Conservation (phyloP, 2,113 vertebrate genomes). For the Petrocephalus microphthalmus region DNA sequence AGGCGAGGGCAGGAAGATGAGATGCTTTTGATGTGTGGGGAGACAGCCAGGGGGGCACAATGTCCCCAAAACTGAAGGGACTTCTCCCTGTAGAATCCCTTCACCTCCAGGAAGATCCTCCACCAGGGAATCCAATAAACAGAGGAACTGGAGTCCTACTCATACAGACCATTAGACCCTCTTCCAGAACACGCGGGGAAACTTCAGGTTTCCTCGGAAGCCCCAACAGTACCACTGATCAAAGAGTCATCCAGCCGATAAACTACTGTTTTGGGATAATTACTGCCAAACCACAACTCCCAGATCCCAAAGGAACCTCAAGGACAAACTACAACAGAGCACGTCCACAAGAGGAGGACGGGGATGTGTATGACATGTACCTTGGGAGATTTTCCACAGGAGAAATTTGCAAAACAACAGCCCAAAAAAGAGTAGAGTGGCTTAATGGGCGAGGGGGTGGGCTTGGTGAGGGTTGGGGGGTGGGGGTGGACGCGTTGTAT, state of each 20-base stretch:
- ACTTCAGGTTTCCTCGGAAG: background rate
- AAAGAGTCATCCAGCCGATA: background rate
- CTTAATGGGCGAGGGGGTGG: background rate
- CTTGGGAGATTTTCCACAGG: background rate
- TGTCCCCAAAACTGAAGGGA: slow-evolving; percentile 9
- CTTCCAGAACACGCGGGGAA: background rate
- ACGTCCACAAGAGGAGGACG: background rate
- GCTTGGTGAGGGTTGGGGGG: background rate
- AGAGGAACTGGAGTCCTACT: background rate
- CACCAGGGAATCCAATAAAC: background rate
- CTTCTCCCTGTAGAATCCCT: background rate
- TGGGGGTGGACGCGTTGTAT: background rate
- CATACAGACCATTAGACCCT: background rate
- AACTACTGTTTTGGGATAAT: background rate
- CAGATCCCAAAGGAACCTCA: background rate
- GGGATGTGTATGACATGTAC: background rate
- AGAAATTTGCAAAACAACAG: background rate
- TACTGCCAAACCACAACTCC: background rate
- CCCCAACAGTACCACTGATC: background rate
- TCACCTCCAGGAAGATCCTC: background rate
- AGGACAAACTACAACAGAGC: background rate
- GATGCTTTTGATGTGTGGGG: slow-evolving; percentile 18
- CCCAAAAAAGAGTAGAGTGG: background rate
- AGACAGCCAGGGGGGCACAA: background rate
- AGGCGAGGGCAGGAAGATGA: background rate